Evolutionary conservation across 2,888 invertebrate genomes (phyloP), one percentile per base, ranked within the genome.

Genomic region (Automeris io): DNA sequence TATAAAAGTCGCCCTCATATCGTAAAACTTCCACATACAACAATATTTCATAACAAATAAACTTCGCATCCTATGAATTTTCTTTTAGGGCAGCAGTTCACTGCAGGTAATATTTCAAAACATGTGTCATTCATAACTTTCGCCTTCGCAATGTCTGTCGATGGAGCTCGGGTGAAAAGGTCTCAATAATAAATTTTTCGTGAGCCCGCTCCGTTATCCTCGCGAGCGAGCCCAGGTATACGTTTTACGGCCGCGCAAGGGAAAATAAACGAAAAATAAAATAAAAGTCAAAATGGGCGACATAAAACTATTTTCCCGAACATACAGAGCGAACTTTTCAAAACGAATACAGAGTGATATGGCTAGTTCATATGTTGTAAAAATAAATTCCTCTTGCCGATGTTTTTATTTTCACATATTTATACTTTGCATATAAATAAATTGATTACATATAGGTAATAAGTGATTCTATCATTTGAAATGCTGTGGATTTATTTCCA

Each of bases 121-220:
- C 85, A 86, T 83, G 81, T 85, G 85, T 86, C 85, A 85, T 86
- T 86, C 85, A 85, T 85, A 86, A 86, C 81, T 86, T 86, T 82
- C 75, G 70, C 83, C 72, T 81, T 81, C 79, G 85, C 83, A 85
- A 85, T 86, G 85, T 86, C 83, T 83, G 85, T 83, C 86, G 83
- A 85, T 83, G 79, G 81, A 77, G 74, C 73, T 64, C 69, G 70
- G 75, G 80, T 75, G 76, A 79, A 83, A 85, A 83, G 86, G 85
- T 83, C 83, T 78, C 80, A 79, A 83, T 85, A 85, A 85, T 85
- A 86, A 82, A 85, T 85, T 82, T 83, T 78, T 81, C 82, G 75
- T 78, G 81, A 82, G 77, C 81, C 75, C 69, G 76, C 71, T 74
- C 72, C 73, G 76, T 81, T 77, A 81, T 82, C 81, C 81, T 80